phyloP scores from a whole-genome alignment of 2,888 invertebrate genomes.

The Sinopyrophorus schimmeli region DNA sequence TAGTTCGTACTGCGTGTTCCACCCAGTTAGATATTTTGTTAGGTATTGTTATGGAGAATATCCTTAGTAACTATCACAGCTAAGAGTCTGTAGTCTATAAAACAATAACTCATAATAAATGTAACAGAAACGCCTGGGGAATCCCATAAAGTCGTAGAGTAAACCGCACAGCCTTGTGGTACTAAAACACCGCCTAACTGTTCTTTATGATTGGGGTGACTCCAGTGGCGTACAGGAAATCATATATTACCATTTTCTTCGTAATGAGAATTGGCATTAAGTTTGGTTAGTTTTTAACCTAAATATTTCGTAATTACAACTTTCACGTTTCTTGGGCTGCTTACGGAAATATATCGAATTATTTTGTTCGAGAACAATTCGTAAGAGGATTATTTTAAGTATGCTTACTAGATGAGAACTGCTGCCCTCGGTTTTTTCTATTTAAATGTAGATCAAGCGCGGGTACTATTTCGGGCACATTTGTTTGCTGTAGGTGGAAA shows the following conservation, averaged over 20 bases:
- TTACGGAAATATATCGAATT: too few species aligned
- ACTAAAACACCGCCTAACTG: conserved; percentile 41
- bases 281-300: conserved; percentile 20
- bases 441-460: too few species aligned
- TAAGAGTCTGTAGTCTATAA: conserved; percentile 38
- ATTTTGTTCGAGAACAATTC: too few species aligned
- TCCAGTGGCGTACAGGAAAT: conserved; percentile 22
- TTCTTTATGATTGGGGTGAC: conserved; percentile 40
- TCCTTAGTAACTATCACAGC: conserved; percentile 33
- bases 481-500: conserved; percentile 22
- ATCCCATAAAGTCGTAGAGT: conserved; percentile 38
- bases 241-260: conserved; percentile 24
- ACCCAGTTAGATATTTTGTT: too few species aligned
- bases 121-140: conserved; percentile 36
- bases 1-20: too few species aligned
- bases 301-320: conserved; percentile 7
- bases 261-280: conserved; percentile 17
- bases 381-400: too few species aligned
- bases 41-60: too few species aligned
- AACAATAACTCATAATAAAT: conserved; percentile 42
- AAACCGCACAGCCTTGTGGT: conserved; percentile 37
- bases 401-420: too few species aligned
- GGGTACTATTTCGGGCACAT: too few species aligned
- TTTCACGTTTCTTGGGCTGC: too few species aligned
- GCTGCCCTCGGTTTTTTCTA: too few species aligned